Evolutionary conservation across 2,888 invertebrate genomes (phyloP).

Genomic region (Drosophila subsilvestris): DNA sequence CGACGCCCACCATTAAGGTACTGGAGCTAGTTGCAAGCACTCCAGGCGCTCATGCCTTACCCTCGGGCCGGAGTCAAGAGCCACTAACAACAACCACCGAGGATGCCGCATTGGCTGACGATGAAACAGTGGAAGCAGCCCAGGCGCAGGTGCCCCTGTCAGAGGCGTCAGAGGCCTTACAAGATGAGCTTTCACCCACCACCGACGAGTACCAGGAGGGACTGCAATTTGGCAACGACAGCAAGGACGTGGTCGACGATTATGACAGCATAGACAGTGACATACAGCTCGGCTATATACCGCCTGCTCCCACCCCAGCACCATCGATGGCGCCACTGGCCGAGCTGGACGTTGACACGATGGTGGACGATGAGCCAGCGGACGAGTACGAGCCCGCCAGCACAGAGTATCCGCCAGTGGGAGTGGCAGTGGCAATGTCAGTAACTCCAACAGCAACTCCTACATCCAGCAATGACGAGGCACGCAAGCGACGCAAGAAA

Average conservation of each 20-base stretch:
- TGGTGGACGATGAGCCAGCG: constrained; percentile 87
- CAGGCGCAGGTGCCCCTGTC: neutral
- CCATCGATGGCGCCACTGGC: constrained; percentile 88
- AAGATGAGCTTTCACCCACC: constrained; percentile 82
- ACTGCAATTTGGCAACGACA: constrained; percentile 75
- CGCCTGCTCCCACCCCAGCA: constrained; percentile 83
- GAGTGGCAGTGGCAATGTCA: constrained; percentile 40
- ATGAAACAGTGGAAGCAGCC: neutral
- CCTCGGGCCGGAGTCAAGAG: constrained; percentile 3
- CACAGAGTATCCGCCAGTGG: neutral
- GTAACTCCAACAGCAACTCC: constrained; percentile 15
- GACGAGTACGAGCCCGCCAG: constrained; percentile 84
- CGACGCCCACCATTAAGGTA: constrained; percentile 69
- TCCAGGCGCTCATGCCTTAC: neutral
- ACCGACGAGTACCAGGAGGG: constrained; percentile 84
- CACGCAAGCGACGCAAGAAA: constrained; percentile 80
- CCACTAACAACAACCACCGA: constrained; percentile 31
- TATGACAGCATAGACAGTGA: constrained; percentile 80
- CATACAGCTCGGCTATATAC: constrained; percentile 73
- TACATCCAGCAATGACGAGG: constrained; percentile 62
- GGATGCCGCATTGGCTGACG: constrained; percentile 9
- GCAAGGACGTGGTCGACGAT: constrained; percentile 74
- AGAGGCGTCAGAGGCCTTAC: constrained; percentile 6
- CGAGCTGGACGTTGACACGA: constrained; percentile 88
- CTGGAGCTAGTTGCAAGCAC: constrained; percentile 35